Conservation (phyloP, 2,888 invertebrate genomes). For the Cosmia pyralina region DNA sequence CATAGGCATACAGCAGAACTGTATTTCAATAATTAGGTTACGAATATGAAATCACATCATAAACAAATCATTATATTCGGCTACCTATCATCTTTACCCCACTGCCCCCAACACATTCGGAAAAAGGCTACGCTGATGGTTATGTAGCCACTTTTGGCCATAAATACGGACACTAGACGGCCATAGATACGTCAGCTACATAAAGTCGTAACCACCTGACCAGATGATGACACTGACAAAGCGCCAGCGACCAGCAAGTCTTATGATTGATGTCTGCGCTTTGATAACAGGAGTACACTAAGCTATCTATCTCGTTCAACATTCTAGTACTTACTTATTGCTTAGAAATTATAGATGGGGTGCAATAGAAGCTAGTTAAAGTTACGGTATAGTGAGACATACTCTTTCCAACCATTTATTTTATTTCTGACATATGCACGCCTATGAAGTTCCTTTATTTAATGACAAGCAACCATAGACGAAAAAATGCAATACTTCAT, state of each 20-base stretch:
- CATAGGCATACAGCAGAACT: no score
- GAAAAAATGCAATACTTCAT: no score
- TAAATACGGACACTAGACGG: constrained; percentile 7
- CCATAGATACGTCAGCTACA: background rate
- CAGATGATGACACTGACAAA: constrained; percentile 82
- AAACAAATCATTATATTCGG: background rate
- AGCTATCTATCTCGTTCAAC: constrained; percentile 41
- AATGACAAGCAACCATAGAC: no score
- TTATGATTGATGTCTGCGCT: constrained; percentile 50
- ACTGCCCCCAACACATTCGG: background rate
- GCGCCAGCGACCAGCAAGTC: constrained; percentile 57
- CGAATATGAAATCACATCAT: background rate
- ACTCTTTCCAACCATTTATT: no score
- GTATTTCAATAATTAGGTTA: background rate
- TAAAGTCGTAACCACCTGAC: constrained; percentile 25
- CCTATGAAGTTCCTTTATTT: no score
- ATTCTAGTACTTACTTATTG: constrained; percentile 31
- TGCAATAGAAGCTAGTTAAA: constrained; percentile 17
- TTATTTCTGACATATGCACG: no score
- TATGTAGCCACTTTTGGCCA: background rate
- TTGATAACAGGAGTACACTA: constrained; percentile 44
- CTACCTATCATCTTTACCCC: background rate
- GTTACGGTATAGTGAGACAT: constrained; percentile 22
- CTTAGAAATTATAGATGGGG: constrained; percentile 27
- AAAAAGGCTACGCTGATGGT: background rate